phyloP scores from a whole-genome alignment of 1,140 invertebrate species.

The Drosophila auraria region DNA sequence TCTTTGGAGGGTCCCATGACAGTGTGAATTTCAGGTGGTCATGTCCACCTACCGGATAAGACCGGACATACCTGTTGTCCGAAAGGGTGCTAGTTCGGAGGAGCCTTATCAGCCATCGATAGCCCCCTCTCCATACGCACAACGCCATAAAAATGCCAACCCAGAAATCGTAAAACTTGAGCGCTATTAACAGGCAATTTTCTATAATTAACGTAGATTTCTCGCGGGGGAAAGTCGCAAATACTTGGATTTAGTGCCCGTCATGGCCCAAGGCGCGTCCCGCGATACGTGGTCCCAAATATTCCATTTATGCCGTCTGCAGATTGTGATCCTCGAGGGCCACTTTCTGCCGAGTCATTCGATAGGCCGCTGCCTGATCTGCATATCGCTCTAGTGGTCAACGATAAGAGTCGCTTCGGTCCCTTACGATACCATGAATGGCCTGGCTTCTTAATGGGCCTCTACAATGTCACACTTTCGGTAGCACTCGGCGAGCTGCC shows the following conservation, averaged over 20 bases:
- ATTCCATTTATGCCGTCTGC: conserved; percentile 27
- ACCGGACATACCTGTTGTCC: conserved; percentile 19
- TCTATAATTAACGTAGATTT: conserved; percentile 78
- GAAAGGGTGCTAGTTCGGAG: not conserved
- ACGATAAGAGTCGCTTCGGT: conserved; percentile 9
- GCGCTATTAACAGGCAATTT: conserved; percentile 73
- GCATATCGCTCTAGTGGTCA: conserved; percentile 28
- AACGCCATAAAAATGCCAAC: conserved; percentile 56
- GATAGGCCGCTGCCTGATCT: conserved; percentile 6
- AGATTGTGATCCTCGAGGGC: conserved; percentile 34
- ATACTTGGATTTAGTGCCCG: conserved; percentile 39
- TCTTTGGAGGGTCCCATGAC: conserved; percentile 37
- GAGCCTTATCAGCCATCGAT: conserved; percentile 16
- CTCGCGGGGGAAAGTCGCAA: conserved; percentile 14
- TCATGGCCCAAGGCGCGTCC: conserved; percentile 25
- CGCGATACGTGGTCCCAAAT: conserved; percentile 13
- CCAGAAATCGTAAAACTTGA: conserved; percentile 43
- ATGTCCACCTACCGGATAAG: conserved; percentile 17
- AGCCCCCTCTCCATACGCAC: not conserved
- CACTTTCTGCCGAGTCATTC: conserved; percentile 26
- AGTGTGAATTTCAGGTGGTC: conserved; percentile 1
- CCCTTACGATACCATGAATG: not conserved
- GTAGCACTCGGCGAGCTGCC: conserved; percentile 1
- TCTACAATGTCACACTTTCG: conserved; percentile 24
- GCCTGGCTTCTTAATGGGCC: conserved; percentile 1